Base-by-base conservation (phyloP, 1,140 invertebrate genomes). In the Drosophila tsacasi region DNA sequence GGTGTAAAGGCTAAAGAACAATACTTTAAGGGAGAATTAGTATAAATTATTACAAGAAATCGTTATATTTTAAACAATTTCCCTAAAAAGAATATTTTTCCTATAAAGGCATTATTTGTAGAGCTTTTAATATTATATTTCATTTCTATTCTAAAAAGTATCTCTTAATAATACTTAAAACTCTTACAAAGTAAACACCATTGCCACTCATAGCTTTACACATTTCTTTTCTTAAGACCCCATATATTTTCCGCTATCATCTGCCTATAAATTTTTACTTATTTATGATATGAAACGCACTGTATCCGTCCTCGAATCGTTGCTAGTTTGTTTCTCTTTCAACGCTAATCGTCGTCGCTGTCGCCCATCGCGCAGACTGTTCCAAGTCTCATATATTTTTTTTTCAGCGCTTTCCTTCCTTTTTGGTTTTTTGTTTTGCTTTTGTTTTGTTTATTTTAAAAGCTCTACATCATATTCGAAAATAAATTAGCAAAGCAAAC, bases 391-490 rank as follows among this genome's bases (percentile, higher is more conserved):
- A 5, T 7, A 40, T 35, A 50, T 50, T 64, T 19, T 52, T 47
- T 46, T 52, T 72, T 71, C 39, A 27, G 2, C n/a, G 57, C 54
- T 39, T 64, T 57, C 40, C 50, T 65, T 58, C 27, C 71, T 59
- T 79, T 54, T 74, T 19, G 54, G 54, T 73, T 68, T 44, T 71
- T 71, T 66, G 46, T 63, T 37, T 55, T 40, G n/a, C 19, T 65
- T 54, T 44, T 71, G 32, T 72, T 57, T 61, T 87, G 84, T 87
- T 87, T 87, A 89, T 89, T 89, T 87, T 81, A 89, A 89, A 89
- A 87, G 84, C 84, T 87, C 83, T 87, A 87, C 83, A 89, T 87
- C 84, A 87, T 87, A 83, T 87, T 87, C 84, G 77, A 87, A 87
- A 87, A 87, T 89, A 89, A 89, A 90, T 89, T 89, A 89, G 81